Evolutionary conservation across 2,888 invertebrate species (phyloP), one percentile per base, ranked within the genome.

Genomic region (Laspeyria flexula): DNA sequence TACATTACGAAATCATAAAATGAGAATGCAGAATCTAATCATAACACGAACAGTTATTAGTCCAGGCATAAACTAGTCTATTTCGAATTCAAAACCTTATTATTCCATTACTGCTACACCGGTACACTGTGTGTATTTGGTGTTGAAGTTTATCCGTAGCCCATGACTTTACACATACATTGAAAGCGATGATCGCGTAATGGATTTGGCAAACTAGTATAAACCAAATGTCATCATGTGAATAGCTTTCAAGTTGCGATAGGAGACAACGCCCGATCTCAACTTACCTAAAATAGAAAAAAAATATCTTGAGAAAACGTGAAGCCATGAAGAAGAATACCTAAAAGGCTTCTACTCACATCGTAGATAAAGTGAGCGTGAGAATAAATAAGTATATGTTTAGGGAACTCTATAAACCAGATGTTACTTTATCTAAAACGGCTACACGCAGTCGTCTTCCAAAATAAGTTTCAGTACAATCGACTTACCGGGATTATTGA

Each of bases 401-500:
- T 46, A 49, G 42, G 13, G 40, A 69, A 58, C 47, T 69, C 50
- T 13, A 65, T 69, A 66, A 59, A 61, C 23, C 62, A 69, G 65
- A 61, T 61, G 65, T 67, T 62, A 52, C 54, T 69, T 67, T 61
- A 69, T 69, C 70, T 67, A 54, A 69, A 69, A 61, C 42, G 62
- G 35, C 59, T 59, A 66, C 55, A 63, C 55, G 45, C 65, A 69
- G 60, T 65, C 71, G 71, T 72, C 68, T 69, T 35, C 54, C 55
- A 47, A 66, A 77, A 75, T 71, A 79, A 79, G 65, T 76, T 78
- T 65, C 48, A 71, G 79, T 80, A 86, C 83, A 83, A 86, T 85
- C 72, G 86, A 81, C 81, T 86, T 80, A 80, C 70, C 50, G 68
- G 77, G 85, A 85, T 88, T 88, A 87, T 86, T 79, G 81, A 73